A percentile compares a stretch with the other conserved stretches of the same genome.
Conservation (phyloP, 2,113 vertebrate genomes). For the Deroptyus accipitrinus region DNA sequence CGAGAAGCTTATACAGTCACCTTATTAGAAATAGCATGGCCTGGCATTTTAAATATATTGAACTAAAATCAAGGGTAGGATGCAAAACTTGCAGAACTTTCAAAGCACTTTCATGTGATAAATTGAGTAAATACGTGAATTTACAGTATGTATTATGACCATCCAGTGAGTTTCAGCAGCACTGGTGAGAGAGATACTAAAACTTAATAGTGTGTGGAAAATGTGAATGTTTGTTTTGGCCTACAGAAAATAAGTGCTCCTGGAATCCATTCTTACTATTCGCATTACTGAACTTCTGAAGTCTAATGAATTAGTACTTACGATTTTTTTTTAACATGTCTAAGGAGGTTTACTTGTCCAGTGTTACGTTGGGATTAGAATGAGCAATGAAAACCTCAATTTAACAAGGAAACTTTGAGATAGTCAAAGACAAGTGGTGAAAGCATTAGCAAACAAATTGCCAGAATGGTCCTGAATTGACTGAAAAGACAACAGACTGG, state of each 20-base stretch:
- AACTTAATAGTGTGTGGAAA: not conserved
- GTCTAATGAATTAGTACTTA: not conserved
- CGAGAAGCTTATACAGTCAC: not conserved
- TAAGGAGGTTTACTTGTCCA: not conserved
- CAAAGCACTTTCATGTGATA: not conserved
- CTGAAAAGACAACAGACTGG: not conserved
- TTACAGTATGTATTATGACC: not conserved
- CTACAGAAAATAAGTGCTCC: not conserved
- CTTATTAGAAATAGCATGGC: not conserved
- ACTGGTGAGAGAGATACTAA: not conserved
- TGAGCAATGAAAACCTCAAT: not conserved
- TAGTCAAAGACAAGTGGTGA: not conserved
- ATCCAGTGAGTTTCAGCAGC: not conserved
- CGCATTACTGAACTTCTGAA: not conserved
- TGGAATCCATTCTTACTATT: not conserved
- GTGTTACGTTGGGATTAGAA: not conserved
- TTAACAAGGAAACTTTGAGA: not conserved
- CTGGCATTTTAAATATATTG: not conserved
- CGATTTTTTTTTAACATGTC: not conserved
- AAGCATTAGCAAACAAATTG: not conserved
- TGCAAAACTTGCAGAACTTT: not conserved
- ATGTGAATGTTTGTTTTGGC: not conserved
- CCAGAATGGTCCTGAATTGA: not conserved
- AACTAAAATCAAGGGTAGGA: not conserved
- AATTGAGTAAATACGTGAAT: not conserved